phyloP scores from a whole-genome alignment of 2,888 invertebrate genomes.

The Apotomis betuletana region DNA sequence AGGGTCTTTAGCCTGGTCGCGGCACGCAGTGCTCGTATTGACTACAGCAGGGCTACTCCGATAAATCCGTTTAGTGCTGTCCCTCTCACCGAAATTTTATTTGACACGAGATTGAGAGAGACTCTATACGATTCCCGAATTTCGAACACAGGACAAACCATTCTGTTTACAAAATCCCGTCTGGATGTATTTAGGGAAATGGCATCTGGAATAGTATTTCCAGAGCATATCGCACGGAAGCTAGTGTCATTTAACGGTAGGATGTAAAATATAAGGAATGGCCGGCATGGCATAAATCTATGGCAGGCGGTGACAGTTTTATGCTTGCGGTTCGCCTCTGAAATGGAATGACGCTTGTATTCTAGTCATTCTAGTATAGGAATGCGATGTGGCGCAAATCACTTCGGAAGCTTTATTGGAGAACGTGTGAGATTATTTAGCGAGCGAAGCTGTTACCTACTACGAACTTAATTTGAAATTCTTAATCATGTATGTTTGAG shows the following conservation, averaged over 20 bases:
- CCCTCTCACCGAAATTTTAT: too few species aligned
- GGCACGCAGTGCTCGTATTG: too few species aligned
- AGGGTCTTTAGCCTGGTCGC: too few species aligned
- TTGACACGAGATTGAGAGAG: too few species aligned
- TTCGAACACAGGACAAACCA: too few species aligned
- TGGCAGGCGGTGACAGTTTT: constrained; percentile 29
- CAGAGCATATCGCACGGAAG: constrained; percentile 11
- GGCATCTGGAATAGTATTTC: constrained; percentile 14
- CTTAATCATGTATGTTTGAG: too few species aligned
- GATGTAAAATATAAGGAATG: constrained; percentile 28
- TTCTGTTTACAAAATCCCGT: neutral
- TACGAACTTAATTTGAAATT: too few species aligned
- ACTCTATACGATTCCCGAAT: too few species aligned
- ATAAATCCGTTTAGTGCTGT: too few species aligned
- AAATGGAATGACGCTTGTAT: constrained; percentile 22
- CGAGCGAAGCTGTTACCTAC: neutral
- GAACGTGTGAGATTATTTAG: neutral
- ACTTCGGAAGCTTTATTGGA: neutral
- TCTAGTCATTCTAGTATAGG: constrained; percentile 4
- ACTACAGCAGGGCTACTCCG: too few species aligned
- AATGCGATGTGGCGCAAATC: neutral
- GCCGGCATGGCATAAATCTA: constrained; percentile 17
- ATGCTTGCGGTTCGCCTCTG: constrained; percentile 27
- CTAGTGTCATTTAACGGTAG: constrained; percentile 23
- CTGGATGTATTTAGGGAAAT: neutral